A percentile compares a stretch with the other conserved stretches of the same genome.
Evolutionary conservation across 2,888 invertebrate genomes (phyloP).

Genomic region (Lasioglossum oenotherae): DNA sequence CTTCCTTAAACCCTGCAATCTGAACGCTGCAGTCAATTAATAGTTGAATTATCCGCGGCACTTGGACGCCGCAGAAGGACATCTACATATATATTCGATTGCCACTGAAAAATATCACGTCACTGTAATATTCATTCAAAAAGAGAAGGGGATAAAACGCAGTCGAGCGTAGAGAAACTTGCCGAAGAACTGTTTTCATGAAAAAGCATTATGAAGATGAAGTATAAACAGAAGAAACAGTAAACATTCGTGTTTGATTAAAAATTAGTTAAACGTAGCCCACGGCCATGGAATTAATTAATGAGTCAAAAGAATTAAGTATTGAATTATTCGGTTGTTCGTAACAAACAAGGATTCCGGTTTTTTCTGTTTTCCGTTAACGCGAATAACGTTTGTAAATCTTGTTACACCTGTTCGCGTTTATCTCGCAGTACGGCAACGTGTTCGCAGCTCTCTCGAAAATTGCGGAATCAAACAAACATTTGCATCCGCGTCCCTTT

Average conservation of each 20-base stretch:
- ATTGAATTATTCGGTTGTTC: neutral
- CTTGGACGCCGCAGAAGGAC: neutral
- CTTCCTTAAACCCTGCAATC: constrained; percentile 40
- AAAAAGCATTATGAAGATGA: neutral
- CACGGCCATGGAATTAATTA: neutral
- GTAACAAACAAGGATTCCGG: neutral
- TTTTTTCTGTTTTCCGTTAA: neutral
- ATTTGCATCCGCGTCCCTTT: neutral
- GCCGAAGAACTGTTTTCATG: neutral
- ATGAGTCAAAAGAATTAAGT: neutral
- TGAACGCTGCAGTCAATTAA: constrained; percentile 21
- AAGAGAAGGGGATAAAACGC: neutral
- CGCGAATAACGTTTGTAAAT: neutral
- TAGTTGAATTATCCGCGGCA: constrained; percentile 25
- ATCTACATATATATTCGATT: neutral
- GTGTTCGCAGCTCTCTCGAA: neutral
- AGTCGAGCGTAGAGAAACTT: neutral
- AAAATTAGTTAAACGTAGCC: neutral
- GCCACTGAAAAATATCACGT: neutral
- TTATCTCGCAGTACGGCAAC: neutral
- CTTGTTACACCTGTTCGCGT: neutral
- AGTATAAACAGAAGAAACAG: neutral
- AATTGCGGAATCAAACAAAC: neutral
- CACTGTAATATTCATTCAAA: neutral
- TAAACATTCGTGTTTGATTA: neutral